A percentile compares a stretch with the other conserved stretches of the same genome.
Conservation (phyloP, 1,140 invertebrate genomes). For the Tetramorium parvispinum region DNA sequence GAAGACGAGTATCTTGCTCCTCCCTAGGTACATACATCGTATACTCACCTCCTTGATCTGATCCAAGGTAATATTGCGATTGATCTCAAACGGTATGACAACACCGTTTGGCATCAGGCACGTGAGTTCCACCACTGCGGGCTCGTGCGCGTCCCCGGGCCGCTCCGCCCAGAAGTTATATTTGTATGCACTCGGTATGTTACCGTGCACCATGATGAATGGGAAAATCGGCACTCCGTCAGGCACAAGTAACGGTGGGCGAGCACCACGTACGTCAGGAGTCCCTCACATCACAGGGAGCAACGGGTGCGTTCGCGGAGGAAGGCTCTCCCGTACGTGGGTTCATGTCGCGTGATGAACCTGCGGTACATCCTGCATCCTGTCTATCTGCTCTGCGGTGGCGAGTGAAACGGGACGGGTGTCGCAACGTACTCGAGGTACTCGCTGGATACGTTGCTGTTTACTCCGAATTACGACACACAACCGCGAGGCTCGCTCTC, state of each 20-base stretch:
- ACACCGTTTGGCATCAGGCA: constrained; percentile 95
- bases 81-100: constrained; percentile 90
- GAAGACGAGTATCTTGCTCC: neutral
- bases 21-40: neutral
- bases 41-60: constrained; percentile 93
- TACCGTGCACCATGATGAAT: constrained; percentile 87
- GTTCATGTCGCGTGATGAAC: neutral
- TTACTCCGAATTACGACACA: constrained; percentile 15
- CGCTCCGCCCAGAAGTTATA: constrained; percentile 89
- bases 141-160: constrained; percentile 83
- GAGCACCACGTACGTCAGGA: constrained; percentile 32
- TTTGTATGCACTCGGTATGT: constrained; percentile 87
- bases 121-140: constrained; percentile 88
- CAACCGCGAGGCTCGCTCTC: neutral
- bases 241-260: constrained; percentile 31
- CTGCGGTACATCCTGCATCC: constrained; percentile 9
- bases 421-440: neutral
- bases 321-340: neutral
- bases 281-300: constrained; percentile 22
- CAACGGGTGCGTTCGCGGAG: constrained; percentile 18
- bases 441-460: constrained; percentile 23
- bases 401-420: neutral
- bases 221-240: neutral
- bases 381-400: neutral
- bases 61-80: constrained; percentile 90